These are phyloP conservation scores for Thunnus thynnus DNA, from an alignment of 2,113 vertebrate genomes.

Conservation along the genomic window DNA sequence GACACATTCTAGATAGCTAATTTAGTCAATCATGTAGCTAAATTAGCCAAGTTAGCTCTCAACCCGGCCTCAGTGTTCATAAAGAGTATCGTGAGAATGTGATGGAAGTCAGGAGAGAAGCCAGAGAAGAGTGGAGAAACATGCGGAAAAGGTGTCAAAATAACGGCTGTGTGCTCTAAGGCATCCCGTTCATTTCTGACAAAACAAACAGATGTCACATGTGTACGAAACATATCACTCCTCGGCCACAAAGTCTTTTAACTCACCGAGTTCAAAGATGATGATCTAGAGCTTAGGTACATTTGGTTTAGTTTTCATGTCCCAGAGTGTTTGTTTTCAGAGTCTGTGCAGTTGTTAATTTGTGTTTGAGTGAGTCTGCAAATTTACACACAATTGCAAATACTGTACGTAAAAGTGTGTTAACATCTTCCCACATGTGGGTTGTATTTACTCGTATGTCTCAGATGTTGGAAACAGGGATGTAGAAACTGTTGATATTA, in stretches of 20 bases:
- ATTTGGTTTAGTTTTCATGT: conserved; percentile 54
- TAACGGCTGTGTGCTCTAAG: conserved; percentile 44
- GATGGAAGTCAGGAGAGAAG: neutral
- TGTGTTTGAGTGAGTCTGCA: conserved; percentile 66
- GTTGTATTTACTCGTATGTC: conserved; percentile 8
- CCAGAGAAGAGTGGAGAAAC: neutral
- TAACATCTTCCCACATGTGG: conserved; percentile 34
- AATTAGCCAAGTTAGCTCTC: neutral
- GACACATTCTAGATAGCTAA: neutral
- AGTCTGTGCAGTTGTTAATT: conserved; percentile 68
- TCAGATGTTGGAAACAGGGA: neutral
- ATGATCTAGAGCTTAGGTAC: conserved; percentile 23
- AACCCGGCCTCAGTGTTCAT: neutral
- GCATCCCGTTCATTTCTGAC: conserved; percentile 63
- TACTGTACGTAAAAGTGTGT: conserved; percentile 32
- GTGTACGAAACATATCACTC: conserved; percentile 73
- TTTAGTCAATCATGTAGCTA: neutral
- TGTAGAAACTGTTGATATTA: conserved; percentile 19
- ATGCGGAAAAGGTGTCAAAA: conserved; percentile 58
- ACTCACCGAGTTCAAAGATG: conserved; percentile 66
- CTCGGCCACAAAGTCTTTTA: conserved; percentile 48
- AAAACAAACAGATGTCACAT: conserved; percentile 75
- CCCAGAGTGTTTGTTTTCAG: conserved; percentile 64
- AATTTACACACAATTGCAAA: conserved; percentile 57
- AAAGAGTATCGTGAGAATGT: neutral